These are phyloP conservation scores for Morpho helenor DNA, from an alignment of 2,888 invertebrate genomes.

Conservation along the genomic window DNA sequence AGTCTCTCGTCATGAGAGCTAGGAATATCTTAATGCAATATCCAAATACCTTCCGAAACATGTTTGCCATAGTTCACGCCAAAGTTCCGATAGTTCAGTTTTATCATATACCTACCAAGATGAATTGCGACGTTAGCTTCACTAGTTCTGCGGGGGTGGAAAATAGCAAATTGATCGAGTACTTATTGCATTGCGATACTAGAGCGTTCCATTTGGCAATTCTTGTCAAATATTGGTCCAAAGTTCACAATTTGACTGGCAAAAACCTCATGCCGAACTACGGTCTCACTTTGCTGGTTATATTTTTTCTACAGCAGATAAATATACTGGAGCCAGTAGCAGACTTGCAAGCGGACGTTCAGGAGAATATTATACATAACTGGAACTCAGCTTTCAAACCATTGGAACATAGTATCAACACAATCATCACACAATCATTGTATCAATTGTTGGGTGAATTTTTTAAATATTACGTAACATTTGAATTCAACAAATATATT, in stretches of 20 bases:
- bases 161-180: conserved; percentile 82
- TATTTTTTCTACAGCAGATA: conserved; percentile 85
- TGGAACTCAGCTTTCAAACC: conserved; percentile 81
- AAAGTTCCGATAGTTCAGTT: conserved; percentile 89
- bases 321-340: conserved; percentile 77
- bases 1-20: conserved; percentile 38
- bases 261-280: conserved; percentile 80
- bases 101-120: conserved; percentile 77
- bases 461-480: conserved; percentile 38
- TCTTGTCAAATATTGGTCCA: conserved; percentile 88
- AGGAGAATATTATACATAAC: conserved; percentile 51
- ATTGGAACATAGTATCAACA: conserved; percentile 9
- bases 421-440: conserved; percentile 22
- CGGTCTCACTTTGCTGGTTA: conserved; percentile 80
- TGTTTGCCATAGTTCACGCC: conserved; percentile 80
- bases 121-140: conserved; percentile 85
- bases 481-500: conserved; percentile 32
- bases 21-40: conserved; percentile 52
- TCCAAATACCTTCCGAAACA: conserved; percentile 27
- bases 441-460: conserved; percentile 41
- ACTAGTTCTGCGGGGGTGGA: conserved; percentile 82
- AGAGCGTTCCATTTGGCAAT: conserved; percentile 80
- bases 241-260: conserved; percentile 75
- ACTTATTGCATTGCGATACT: conserved; percentile 74
- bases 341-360: conserved; percentile 54